Conservation (phyloP, 1,140 invertebrate genomes). For the Diuraphis noxia region DNA sequence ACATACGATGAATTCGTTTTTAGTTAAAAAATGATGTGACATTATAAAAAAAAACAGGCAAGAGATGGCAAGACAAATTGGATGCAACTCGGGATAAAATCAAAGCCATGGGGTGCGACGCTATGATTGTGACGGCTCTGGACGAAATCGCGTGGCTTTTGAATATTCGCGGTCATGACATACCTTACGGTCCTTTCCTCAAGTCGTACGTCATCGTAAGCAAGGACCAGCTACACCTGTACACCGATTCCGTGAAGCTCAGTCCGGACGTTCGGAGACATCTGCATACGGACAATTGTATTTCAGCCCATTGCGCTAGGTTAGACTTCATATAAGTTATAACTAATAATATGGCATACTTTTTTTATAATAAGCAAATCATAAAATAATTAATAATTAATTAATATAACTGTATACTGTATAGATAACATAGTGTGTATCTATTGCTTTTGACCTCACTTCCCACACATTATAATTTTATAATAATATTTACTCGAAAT, state of each 20-base stretch:
- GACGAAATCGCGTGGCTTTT: constrained; percentile 94
- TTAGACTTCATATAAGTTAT: constrained; percentile 59
- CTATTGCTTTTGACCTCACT: not conserved
- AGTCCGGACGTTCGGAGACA: constrained; percentile 63
- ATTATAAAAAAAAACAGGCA: constrained; percentile 61
- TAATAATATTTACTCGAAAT: not conserved
- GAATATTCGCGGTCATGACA: constrained; percentile 90
- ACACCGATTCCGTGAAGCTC: constrained; percentile 67
- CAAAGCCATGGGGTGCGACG: constrained; percentile 69
- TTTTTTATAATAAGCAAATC: not conserved
- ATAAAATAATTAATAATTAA: not conserved
- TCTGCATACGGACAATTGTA: constrained; percentile 67
- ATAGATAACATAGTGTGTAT: not conserved
- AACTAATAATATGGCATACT: too few species aligned
- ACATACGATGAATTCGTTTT: too few species aligned
- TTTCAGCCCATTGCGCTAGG: constrained; percentile 69
- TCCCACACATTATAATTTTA: too few species aligned
- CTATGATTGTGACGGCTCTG: constrained; percentile 82
- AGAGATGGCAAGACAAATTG: constrained; percentile 75
- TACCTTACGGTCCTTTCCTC: constrained; percentile 84
- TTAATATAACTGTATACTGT: too few species aligned
- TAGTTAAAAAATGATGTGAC: not conserved
- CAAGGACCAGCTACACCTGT: constrained; percentile 66
- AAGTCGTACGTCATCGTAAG: constrained; percentile 78
- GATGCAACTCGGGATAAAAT: constrained; percentile 70